These are phyloP conservation scores for Mechanitis mazaeus DNA, from an alignment of 2,888 invertebrate species.

Conservation along the genomic window DNA sequence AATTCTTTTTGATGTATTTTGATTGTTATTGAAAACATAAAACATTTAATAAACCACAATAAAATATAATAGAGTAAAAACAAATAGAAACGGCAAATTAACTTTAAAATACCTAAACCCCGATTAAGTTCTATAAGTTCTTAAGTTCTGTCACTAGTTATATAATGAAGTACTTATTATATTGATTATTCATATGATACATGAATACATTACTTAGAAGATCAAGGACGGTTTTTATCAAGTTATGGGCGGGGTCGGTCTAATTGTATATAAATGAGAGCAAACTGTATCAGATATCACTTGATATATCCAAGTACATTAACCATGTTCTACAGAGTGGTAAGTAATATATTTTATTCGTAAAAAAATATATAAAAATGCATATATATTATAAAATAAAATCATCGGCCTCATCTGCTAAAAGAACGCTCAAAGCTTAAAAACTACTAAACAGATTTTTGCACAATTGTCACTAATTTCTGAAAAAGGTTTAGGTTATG, in stretches of 20 bases:
- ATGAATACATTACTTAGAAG: conserved; percentile 58
- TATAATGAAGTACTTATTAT: conserved; percentile 41
- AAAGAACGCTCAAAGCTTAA: too few species aligned
- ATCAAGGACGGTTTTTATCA: conserved; percentile 71
- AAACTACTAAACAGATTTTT: too few species aligned
- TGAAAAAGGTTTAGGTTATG: too few species aligned
- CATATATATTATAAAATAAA: too few species aligned
- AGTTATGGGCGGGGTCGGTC: conserved; percentile 58
- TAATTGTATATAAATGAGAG: conserved; percentile 54
- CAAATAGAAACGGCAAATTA: too few species aligned
- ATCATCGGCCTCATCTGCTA: too few species aligned
- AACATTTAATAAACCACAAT: too few species aligned
- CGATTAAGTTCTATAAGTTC: background rate
- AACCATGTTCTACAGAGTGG: conserved; percentile 70
- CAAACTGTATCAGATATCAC: conserved; percentile 50
- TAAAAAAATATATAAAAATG: background rate
- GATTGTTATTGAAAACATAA: too few species aligned
- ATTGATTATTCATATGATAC: conserved; percentile 43
- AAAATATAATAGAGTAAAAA: too few species aligned
- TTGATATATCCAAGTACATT: conserved; percentile 56
- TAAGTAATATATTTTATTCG: conserved; percentile 39
- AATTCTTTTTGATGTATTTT: too few species aligned
- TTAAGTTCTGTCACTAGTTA: background rate
- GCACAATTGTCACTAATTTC: too few species aligned
- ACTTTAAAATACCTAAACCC: too few species aligned